phyloP scores from a whole-genome alignment of 2,888 invertebrate species.

The Apamea monoglypha region DNA sequence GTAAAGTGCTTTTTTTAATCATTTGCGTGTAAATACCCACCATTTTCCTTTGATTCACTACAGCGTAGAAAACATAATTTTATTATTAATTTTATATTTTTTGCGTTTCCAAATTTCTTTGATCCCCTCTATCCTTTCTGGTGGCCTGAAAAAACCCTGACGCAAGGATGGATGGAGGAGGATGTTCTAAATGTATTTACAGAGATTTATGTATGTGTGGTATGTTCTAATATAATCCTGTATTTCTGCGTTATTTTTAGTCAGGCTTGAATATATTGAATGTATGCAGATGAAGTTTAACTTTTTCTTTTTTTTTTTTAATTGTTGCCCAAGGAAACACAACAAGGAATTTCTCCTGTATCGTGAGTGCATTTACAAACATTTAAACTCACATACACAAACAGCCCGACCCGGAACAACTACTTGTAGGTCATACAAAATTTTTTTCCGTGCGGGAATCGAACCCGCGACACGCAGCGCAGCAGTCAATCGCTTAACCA shows the following conservation, averaged over 20 bases:
- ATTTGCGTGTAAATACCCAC: neutral
- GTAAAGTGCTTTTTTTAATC: neutral
- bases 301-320: too few species aligned
- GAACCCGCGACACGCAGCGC: too few species aligned
- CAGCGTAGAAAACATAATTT: slow-evolving; percentile 9
- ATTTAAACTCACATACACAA: too few species aligned
- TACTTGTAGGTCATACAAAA: too few species aligned
- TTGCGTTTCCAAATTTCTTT: slow-evolving; percentile 3
- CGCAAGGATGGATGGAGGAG: slow-evolving; percentile 26
- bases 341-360: too few species aligned
- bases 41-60: neutral
- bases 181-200: slow-evolving; percentile 40
- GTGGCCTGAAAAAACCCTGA: slow-evolving; percentile 46
- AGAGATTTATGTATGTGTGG: slow-evolving; percentile 46
- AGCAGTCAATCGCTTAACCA: too few species aligned
- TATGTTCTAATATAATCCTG: slow-evolving; percentile 28
- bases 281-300: neutral
- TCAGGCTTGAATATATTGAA: neutral
- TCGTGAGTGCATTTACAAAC: too few species aligned
- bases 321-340: too few species aligned
- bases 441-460: too few species aligned
- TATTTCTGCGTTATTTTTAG: slow-evolving; percentile 28
- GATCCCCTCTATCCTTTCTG: slow-evolving; percentile 24
- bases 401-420: too few species aligned
- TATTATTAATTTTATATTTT: slow-evolving; percentile 9